Base-by-base conservation (phyloP, 2,888 invertebrate species). In the Aporophyla lueneburgensis region DNA sequence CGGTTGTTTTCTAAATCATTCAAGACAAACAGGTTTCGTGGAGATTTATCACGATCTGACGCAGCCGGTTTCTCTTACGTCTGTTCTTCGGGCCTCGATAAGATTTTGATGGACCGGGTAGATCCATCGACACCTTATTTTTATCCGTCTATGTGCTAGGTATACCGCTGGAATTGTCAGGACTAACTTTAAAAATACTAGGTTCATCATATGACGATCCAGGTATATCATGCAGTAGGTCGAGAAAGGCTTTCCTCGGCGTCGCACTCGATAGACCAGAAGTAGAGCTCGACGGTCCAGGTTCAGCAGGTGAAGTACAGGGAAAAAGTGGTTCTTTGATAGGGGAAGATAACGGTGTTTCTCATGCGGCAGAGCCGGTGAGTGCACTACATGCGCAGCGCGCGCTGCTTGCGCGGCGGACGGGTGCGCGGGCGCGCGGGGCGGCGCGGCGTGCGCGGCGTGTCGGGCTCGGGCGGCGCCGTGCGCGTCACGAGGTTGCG, bases 401-500 rank as follows among this genome's bases (percentile, higher is more conserved):
- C 89, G 3, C 94, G 91, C 75, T 93, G 91, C 75, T 93, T 93
- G 66, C 88, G 81, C 65, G 83, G 78, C 19, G 77, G 51, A 77
- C 75, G 3, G 24, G 80, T 12, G n/a, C 80, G 69, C 7, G 83
- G 2, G 75, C 19, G 59, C 5, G 27, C n/a, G 70, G 16, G 51
- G 80, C 69, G 67, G 79, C 86, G 87, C 19, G 90, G 81, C 40
- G 92, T 89, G 74, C 91, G 91, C 80, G 96, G 96, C 74, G 96
- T 96, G 70, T 92, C 95, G 58, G 95, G 95, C 86, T 95, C 95
- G 89, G 94, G 94, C 84, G 95, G 93, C 82, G 94, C 94, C 43
- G 95, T 95, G 2, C 92, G 46, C 59, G 96, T 95, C 83, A 96
- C 95, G 40, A 96, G 92, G 91, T 96, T 96, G 70, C 96, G 94